Conservation (phyloP, 2,113 vertebrate species). For the Petrocephalus microphthalmus region DNA sequence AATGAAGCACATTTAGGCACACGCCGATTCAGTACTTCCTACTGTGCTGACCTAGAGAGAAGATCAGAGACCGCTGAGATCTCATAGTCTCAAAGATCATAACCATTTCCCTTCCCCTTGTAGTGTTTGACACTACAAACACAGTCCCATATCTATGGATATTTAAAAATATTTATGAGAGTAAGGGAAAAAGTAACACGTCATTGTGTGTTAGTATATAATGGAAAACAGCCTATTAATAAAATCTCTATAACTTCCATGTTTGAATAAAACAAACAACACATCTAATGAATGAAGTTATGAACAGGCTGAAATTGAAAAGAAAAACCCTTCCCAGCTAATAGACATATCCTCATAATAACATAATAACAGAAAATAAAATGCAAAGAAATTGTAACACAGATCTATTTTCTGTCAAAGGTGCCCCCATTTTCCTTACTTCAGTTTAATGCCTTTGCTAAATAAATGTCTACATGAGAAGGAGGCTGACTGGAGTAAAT, state of each 20-base stretch:
- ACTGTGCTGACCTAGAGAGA: background rate
- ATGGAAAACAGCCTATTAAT: background rate
- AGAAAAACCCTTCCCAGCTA: background rate
- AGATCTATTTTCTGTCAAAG: background rate
- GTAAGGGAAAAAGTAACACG: background rate
- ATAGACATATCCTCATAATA: background rate
- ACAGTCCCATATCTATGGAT: background rate
- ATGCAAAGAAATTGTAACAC: background rate
- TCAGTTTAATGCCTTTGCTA: background rate
- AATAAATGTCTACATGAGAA: background rate
- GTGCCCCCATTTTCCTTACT: background rate
- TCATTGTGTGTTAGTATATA: background rate
- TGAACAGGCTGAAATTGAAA: background rate
- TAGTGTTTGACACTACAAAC: background rate
- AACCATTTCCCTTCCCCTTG: no score
- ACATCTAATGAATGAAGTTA: no score
- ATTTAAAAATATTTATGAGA: background rate
- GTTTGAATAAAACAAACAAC: no score
- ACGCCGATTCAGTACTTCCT: no score
- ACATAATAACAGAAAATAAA: background rate
- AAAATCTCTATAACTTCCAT: background rate
- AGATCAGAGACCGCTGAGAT: background rate
- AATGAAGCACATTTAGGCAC: background rate
- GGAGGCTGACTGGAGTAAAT: slow-evolving; percentile 14
- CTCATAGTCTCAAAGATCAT: background rate